These are phyloP conservation scores for Cololabis saira DNA, from an alignment of 2,113 vertebrate species.

Conservation along the genomic window DNA sequence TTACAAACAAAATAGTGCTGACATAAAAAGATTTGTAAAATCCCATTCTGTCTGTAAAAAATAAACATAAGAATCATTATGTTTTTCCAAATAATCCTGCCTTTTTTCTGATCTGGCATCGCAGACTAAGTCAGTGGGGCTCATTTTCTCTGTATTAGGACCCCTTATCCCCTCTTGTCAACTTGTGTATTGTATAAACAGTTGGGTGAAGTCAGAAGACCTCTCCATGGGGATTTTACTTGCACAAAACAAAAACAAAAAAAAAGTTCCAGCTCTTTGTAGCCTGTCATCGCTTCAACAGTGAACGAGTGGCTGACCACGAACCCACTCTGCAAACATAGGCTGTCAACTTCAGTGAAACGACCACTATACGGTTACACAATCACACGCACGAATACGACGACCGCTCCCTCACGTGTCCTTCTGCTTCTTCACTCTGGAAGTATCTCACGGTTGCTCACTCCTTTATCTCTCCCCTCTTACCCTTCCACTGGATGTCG, in stretches of 20 bases:
- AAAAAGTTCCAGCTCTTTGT: conserved; percentile 33
- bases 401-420: conserved; percentile 49
- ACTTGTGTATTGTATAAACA: conserved; percentile 64
- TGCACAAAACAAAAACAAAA: conserved; percentile 33
- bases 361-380: conserved; percentile 54
- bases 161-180: conserved; percentile 61
- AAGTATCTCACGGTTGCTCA: conserved; percentile 57
- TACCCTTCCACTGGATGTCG: conserved; percentile 55
- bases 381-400: conserved; percentile 52
- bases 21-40: too few species aligned
- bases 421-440: conserved; percentile 44
- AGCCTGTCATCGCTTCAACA: conserved; percentile 55
- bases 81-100: not conserved
- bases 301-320: conserved; percentile 68
- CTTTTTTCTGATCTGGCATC: conserved; percentile 30
- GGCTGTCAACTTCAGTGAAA: conserved; percentile 67
- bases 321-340: conserved; percentile 74
- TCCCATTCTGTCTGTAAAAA: too few species aligned
- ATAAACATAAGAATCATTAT: too few species aligned
- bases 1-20: too few species aligned
- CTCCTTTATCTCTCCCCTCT: conserved; percentile 52
- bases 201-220: conserved; percentile 52
- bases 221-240: conserved; percentile 50
- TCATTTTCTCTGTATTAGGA: conserved; percentile 68
- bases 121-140: conserved; percentile 39